Base-by-base conservation (phyloP, 2,888 invertebrate species). In the Drosophila macrospina region DNA sequence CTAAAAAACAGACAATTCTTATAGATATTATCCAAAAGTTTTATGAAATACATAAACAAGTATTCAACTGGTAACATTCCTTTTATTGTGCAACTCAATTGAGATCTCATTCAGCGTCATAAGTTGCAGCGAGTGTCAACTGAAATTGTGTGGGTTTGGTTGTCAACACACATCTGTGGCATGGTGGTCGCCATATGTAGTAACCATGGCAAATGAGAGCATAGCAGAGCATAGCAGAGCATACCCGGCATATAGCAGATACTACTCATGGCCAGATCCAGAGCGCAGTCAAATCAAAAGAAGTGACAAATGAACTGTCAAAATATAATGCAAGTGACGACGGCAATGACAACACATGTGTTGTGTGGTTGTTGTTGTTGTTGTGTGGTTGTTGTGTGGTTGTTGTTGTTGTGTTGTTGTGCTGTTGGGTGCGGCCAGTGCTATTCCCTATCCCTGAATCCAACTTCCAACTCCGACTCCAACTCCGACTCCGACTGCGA, bases 261-360 rank as follows among this genome's bases (percentile, higher is more conserved):
- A 20, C 20, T 13, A 37, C 39, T 39, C 57, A 54, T 52, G 55
- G 32, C 36, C 74, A 61, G 63, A 48, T 57, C 26, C 70, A 56
- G 73, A 69, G 60, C 69, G 63, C 74, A 67, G 71, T 66, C 81
- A 84, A 83, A 83, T 83, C 83, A 88, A 65, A 71, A 77, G 83
- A 74, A 70, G 78, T 83, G 83, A 83, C 83, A 83, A 83, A 83
- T 83, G 83, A 83, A 83, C 86, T 83, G 88, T 83, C 83, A 88
- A 77, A 83, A 83, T 83, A 83, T 87, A 82, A 79, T 85, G 80
- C 80, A 79, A 82, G 85, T 78, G 86, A 74, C 70, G 75, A 81
- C 80, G 85, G 71, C 65, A 69, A 61, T 69, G 71, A 70, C 67
- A 71, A 74, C 88, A 86, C 74, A 88, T 68, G 66, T 87, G 73